Conservation (phyloP, 2,888 invertebrate genomes). For the Ornithoptera priamus region DNA sequence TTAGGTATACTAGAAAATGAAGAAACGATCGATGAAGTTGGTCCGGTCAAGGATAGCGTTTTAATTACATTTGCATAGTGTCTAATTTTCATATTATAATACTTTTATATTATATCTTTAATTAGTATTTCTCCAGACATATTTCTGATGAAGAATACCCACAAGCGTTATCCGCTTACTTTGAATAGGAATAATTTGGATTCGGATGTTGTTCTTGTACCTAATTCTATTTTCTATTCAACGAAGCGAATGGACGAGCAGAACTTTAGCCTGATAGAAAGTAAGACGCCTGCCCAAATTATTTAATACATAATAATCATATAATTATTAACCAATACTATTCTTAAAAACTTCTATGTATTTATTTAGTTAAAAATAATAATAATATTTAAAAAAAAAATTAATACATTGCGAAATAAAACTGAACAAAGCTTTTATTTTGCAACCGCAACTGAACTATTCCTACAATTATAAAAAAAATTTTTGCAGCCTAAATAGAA, state of each 20-base stretch:
- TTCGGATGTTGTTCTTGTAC: too few relatives aligned
- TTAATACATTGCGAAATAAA: neutral
- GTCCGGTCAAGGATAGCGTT: constrained; percentile 5
- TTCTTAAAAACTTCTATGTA: too few relatives aligned
- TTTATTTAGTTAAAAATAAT: too few relatives aligned
- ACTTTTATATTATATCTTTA: constrained; percentile 8
- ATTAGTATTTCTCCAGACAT: neutral
- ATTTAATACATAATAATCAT: too few relatives aligned
- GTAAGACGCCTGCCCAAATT: too few relatives aligned
- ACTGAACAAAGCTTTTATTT: neutral
- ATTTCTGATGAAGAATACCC: neutral
- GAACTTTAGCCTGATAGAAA: too few relatives aligned
- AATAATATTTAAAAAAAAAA: too few relatives aligned
- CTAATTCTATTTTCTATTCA: too few relatives aligned
- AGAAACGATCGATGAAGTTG: neutral
- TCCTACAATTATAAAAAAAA: neutral
- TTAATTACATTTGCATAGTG: constrained; percentile 22
- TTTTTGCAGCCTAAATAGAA: neutral
- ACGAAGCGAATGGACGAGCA: too few relatives aligned
- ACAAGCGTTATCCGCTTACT: neutral
- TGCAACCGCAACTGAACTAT: neutral
- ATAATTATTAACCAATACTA: too few relatives aligned
- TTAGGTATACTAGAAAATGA: neutral
- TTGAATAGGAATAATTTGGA: neutral
- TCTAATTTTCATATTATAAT: constrained; percentile 8